Conservation (phyloP, 2,113 vertebrate species). For the Daubentonia madagascariensis region DNA sequence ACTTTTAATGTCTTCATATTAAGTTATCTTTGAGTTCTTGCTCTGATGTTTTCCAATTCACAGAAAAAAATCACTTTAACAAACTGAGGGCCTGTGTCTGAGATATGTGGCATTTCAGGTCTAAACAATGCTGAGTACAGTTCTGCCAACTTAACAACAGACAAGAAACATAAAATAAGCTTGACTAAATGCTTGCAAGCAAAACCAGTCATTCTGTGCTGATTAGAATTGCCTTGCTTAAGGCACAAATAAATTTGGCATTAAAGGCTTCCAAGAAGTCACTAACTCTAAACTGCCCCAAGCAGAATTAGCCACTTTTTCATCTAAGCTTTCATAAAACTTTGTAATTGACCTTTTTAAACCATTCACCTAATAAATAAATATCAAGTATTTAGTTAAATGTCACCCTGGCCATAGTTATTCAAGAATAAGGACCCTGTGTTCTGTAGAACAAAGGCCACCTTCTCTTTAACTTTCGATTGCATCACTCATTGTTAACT, state of each 20-base stretch:
- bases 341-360: neutral
- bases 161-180: neutral
- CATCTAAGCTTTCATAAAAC: neutral
- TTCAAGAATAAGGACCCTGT: neutral
- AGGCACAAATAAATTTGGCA: neutral
- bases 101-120: neutral
- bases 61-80: neutral
- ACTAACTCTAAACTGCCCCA: neutral
- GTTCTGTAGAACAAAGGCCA: neutral
- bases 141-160: neutral
- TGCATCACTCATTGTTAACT: neutral
- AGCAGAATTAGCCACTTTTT: neutral
- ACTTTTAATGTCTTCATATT: neutral
- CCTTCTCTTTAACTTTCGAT: neutral
- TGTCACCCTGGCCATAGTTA: neutral
- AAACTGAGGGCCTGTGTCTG: neutral
- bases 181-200: neutral
- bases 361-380: neutral
- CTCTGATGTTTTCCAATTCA: neutral
- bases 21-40: neutral
- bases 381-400: neutral
- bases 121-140: neutral
- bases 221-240: neutral
- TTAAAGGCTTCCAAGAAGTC: neutral
- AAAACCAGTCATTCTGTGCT: neutral